These are phyloP conservation scores for Nesoenas mayeri DNA, from an alignment of 2,113 vertebrate species.

Conservation along the genomic window DNA sequence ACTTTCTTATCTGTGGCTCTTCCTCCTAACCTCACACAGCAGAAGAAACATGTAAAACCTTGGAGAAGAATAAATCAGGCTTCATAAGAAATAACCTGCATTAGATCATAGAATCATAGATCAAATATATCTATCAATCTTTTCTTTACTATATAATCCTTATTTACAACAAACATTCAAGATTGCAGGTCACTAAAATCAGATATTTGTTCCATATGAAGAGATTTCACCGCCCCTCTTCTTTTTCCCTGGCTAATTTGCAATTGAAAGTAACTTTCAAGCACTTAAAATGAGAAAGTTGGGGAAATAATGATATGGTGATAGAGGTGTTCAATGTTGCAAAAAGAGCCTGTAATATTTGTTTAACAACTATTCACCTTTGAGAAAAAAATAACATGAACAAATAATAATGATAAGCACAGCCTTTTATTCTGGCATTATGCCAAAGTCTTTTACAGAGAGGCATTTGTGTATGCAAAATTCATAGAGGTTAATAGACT, in stretches of 20 bases:
- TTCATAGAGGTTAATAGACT: slow-evolving; percentile 17
- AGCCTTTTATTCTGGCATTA: background rate
- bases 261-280: background rate
- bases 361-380: background rate
- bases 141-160: background rate
- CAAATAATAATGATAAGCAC: background rate
- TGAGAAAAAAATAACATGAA: background rate
- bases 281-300: background rate
- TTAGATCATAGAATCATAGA: background rate
- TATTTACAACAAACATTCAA: background rate
- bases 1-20: slow-evolving; percentile 74
- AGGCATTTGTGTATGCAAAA: background rate
- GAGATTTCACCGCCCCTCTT: background rate
- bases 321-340: background rate
- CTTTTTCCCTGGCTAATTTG: background rate
- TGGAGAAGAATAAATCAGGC: background rate
- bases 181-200: background rate
- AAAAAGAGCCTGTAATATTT: background rate
- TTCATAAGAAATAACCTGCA: background rate
- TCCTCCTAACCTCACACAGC: slow-evolving; percentile 52
- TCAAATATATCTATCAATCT: background rate
- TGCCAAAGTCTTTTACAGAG: background rate
- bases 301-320: background rate
- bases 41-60: slow-evolving; percentile 54
- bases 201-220: fast-evolving